phyloP scores from a whole-genome alignment of 1,140 invertebrate genomes.

The Riptortus pedestris region DNA sequence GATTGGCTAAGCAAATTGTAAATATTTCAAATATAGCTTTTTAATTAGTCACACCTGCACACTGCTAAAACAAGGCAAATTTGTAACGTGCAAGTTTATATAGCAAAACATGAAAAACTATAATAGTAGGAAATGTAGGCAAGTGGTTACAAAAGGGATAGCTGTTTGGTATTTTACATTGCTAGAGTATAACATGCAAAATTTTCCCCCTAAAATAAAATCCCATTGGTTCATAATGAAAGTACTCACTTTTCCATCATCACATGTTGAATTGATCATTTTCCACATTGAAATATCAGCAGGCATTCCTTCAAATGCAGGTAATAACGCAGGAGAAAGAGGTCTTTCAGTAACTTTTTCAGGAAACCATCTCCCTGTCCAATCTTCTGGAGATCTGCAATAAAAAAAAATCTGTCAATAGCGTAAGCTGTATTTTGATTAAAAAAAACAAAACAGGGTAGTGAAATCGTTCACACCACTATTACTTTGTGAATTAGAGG shows the following conservation, averaged over 20 bases:
- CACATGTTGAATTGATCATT: slow-evolving; percentile 44
- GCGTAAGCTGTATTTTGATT: no score
- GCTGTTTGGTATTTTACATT: background rate
- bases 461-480: no score
- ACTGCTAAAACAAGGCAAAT: no score
- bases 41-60: no score
- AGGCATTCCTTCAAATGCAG: slow-evolving; percentile 3
- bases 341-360: background rate
- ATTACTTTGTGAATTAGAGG: no score
- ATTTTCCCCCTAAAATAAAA: background rate
- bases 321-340: background rate
- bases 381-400: background rate
- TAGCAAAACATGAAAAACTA: background rate
- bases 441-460: no score
- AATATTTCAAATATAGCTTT: no score
- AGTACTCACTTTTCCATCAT: slow-evolving; percentile 52
- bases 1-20: no score
- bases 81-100: background rate
- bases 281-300: slow-evolving; percentile 30
- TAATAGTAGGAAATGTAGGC: background rate
- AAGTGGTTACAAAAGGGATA: background rate
- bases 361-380: slow-evolving; percentile 11
- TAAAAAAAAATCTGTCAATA: background rate
- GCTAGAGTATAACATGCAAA: no score
- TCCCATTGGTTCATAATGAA: background rate